Evolutionary conservation across 2,888 invertebrate genomes (phyloP).

Genomic region (Sarcophaga subvicina): DNA sequence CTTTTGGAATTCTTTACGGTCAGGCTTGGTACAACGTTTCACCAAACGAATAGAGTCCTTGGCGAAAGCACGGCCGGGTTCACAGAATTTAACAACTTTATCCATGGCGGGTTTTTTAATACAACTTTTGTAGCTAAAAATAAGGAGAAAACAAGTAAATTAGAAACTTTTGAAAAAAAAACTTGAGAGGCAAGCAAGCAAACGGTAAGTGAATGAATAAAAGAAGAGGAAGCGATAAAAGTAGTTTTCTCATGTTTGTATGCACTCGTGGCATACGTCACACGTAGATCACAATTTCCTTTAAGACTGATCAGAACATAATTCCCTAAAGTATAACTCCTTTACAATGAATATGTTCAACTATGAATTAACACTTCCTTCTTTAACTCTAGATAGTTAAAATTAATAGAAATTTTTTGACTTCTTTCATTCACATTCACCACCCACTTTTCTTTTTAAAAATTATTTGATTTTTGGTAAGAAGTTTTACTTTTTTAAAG

Average conservation of each 20-base stretch:
- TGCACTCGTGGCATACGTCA: constrained; percentile 76
- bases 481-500: constrained; percentile 3
- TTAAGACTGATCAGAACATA: not conserved
- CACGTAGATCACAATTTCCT: constrained; percentile 51
- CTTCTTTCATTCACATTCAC: not conserved
- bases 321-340: not conserved
- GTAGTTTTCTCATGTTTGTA: constrained; percentile 45
- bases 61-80: constrained; percentile 97
- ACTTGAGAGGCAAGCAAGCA: not conserved
- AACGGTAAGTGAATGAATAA: constrained; percentile 20
- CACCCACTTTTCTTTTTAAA: constrained; percentile 4
- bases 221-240: constrained; percentile 19
- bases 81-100: constrained; percentile 96
- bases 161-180: not conserved
- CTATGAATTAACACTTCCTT: not conserved
- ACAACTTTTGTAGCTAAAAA: not conserved
- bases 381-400: not conserved
- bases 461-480: not conserved
- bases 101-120: constrained; percentile 87
- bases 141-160: constrained; percentile 24
- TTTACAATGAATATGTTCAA: not conserved
- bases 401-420: not conserved
- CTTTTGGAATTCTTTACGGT: constrained; percentile 99
- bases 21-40: constrained; percentile 99
- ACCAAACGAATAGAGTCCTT: constrained; percentile 99